Conservation (phyloP, 2,888 invertebrate genomes). For the Brachynemurus nebulosus region DNA sequence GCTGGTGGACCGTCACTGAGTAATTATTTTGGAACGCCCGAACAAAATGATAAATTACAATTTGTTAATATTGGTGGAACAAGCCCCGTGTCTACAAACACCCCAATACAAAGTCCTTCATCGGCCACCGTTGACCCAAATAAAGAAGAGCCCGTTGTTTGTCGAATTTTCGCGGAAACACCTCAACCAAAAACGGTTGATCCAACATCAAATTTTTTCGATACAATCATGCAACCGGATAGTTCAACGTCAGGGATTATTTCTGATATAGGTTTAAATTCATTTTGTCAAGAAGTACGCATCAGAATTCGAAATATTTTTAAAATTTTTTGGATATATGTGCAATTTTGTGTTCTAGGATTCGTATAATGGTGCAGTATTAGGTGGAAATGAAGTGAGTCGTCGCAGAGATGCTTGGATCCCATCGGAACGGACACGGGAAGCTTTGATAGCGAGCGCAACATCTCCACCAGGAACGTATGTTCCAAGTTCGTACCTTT, state of each 20-base stretch:
- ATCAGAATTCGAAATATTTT: background rate
- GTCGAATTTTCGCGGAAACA: conserved; percentile 32
- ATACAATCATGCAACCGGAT: conserved; percentile 27
- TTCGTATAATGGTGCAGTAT: conserved; percentile 25
- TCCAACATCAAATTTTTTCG: conserved; percentile 33
- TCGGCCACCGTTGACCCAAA: conserved; percentile 3
- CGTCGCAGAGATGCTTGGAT: conserved; percentile 65
- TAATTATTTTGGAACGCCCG: conserved; percentile 37
- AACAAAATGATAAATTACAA: conserved; percentile 12
- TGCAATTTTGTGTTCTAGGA: conserved; percentile 21
- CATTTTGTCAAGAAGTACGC: conserved; percentile 10
- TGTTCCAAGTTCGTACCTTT: conserved; percentile 53
- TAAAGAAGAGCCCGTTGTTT: conserved; percentile 32
- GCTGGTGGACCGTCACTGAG: conserved; percentile 36
- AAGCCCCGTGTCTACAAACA: conserved; percentile 13
- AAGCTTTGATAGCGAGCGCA: conserved; percentile 44
- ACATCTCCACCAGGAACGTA: conserved; percentile 57
- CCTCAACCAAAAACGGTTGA: conserved; percentile 19
- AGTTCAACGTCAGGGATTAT: conserved; percentile 9
- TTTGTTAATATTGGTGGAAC: conserved; percentile 14
- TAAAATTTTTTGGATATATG: background rate
- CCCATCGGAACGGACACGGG: conserved; percentile 59
- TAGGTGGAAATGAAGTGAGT: conserved; percentile 41
- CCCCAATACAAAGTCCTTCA: conserved; percentile 10
- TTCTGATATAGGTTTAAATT: conserved; percentile 11